A percentile compares a stretch with the other conserved stretches of the same genome.
Evolutionary conservation across 2,888 invertebrate genomes (phyloP).

Genomic region (Tenthredo amoena): DNA sequence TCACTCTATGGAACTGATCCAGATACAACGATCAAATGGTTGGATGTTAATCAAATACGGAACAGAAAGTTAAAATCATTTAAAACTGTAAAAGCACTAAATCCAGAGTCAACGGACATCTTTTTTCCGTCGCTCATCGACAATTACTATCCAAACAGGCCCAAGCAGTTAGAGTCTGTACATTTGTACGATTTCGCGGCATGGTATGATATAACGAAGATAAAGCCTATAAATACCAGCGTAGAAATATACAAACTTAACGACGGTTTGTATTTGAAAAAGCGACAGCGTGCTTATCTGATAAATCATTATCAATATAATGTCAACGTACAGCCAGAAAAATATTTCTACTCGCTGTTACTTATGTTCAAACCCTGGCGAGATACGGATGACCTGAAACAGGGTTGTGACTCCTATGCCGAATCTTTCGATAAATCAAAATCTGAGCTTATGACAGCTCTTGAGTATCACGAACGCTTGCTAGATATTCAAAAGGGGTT

Average conservation of each 20-base stretch:
- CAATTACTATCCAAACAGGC: constrained; percentile 65
- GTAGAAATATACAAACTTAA: constrained; percentile 54
- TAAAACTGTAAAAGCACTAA: constrained; percentile 56
- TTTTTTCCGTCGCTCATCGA: constrained; percentile 66
- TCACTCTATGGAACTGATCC: too few species aligned
- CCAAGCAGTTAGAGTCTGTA: constrained; percentile 46
- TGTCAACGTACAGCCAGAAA: constrained; percentile 61
- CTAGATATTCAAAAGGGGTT: constrained; percentile 53
- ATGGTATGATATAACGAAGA: constrained; percentile 59
- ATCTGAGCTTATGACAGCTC: constrained; percentile 55
- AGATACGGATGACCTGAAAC: constrained; percentile 57
- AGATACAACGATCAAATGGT: constrained; percentile 61
- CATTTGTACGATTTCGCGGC: constrained; percentile 63
- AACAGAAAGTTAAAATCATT: constrained; percentile 61
- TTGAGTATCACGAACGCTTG: constrained; percentile 55
- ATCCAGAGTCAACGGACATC: constrained; percentile 63
- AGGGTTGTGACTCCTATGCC: constrained; percentile 53
- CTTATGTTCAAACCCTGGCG: constrained; percentile 63
- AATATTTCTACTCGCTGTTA: constrained; percentile 61
- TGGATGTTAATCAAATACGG: constrained; percentile 62
- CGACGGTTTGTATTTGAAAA: constrained; percentile 60
- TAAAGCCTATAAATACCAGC: constrained; percentile 46
- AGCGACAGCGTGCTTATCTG: constrained; percentile 60
- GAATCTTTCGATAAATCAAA: constrained; percentile 57
- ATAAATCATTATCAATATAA: constrained; percentile 63